A percentile compares a stretch with the other conserved stretches of the same genome.
Conservation (phyloP, 1,140 invertebrate species). For the Eurosta solidaginis region DNA sequence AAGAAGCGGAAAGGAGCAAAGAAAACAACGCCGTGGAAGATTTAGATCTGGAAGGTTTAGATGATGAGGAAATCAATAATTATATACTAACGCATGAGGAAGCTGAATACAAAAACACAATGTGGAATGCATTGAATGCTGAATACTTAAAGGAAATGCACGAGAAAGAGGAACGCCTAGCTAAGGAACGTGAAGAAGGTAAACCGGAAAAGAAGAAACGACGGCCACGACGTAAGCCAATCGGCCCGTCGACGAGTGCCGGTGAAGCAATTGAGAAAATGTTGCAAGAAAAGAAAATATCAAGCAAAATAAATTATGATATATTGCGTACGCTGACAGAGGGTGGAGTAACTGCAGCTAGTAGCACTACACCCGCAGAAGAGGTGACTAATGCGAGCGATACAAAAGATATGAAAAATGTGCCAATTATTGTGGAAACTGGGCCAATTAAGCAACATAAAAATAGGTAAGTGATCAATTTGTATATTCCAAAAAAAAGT, state of each 20-base stretch:
- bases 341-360: slow-evolving; percentile 36
- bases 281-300: slow-evolving; percentile 92
- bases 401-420: slow-evolving; percentile 36
- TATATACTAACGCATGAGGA: slow-evolving; percentile 87
- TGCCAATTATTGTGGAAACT: slow-evolving; percentile 46
- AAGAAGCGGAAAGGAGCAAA: slow-evolving; percentile 46
- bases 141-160: slow-evolving; percentile 82
- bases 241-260: slow-evolving; percentile 76
- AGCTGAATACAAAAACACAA: slow-evolving; percentile 73
- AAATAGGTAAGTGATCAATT: slow-evolving; percentile 19
- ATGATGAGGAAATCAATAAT: slow-evolving; percentile 85
- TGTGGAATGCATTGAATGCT: slow-evolving; percentile 86
- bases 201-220: slow-evolving; percentile 79
- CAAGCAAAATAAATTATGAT: slow-evolving; percentile 97
- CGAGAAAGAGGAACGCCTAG: slow-evolving; percentile 79
- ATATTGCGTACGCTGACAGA: slow-evolving; percentile 76
- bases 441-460: slow-evolving; percentile 44
- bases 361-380: not conserved
- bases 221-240: slow-evolving; percentile 65
- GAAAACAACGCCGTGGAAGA: slow-evolving; percentile 64
- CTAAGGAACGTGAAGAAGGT: slow-evolving; percentile 76
- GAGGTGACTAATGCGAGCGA: not conserved
- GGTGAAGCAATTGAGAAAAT: slow-evolving; percentile 94
- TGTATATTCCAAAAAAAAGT: not conserved
- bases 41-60: slow-evolving; percentile 79